These are phyloP conservation scores for Lasiurus cinereus DNA, from an alignment of 2,113 vertebrate species.

Conservation along the genomic window DNA sequence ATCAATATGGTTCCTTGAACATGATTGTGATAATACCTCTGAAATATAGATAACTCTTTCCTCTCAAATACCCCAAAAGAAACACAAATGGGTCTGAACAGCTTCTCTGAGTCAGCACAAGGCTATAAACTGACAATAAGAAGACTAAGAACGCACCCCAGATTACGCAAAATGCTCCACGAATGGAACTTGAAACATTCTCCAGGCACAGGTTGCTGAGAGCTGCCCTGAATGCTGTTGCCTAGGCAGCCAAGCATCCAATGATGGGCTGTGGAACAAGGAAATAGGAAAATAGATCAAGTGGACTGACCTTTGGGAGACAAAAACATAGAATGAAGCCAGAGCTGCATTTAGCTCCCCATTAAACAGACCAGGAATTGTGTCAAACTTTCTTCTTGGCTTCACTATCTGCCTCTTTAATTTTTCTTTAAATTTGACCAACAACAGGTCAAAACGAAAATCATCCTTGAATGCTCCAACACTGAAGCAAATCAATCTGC, in stretches of 20 bases:
- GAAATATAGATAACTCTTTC: slow-evolving; percentile 47
- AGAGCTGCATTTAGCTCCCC: slow-evolving; percentile 55
- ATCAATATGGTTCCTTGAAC: neutral
- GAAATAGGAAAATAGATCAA: slow-evolving; percentile 69
- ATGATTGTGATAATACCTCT: neutral
- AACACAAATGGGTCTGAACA: neutral
- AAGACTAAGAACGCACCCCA: neutral
- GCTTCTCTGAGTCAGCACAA: neutral
- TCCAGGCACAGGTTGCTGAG: neutral
- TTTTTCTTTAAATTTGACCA: slow-evolving; percentile 55
- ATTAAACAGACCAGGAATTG: slow-evolving; percentile 32
- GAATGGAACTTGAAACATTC: neutral
- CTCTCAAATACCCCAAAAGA: neutral
- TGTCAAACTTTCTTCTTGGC: slow-evolving; percentile 23
- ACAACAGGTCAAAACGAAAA: slow-evolving; percentile 73
- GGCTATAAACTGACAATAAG: neutral
- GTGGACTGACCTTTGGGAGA: slow-evolving; percentile 73
- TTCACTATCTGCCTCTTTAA: slow-evolving; percentile 24
- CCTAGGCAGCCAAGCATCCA: slow-evolving; percentile 66
- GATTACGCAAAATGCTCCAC: neutral
- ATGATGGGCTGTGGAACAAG: slow-evolving; percentile 48
- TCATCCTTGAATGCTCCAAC: slow-evolving; percentile 61
- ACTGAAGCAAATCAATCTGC: slow-evolving; percentile 71
- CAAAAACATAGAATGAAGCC: slow-evolving; percentile 55
- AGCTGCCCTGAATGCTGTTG: slow-evolving; percentile 50